These are phyloP conservation scores for Drosophila auraria DNA, from an alignment of 1,140 invertebrate genomes.

Conservation along the genomic window DNA sequence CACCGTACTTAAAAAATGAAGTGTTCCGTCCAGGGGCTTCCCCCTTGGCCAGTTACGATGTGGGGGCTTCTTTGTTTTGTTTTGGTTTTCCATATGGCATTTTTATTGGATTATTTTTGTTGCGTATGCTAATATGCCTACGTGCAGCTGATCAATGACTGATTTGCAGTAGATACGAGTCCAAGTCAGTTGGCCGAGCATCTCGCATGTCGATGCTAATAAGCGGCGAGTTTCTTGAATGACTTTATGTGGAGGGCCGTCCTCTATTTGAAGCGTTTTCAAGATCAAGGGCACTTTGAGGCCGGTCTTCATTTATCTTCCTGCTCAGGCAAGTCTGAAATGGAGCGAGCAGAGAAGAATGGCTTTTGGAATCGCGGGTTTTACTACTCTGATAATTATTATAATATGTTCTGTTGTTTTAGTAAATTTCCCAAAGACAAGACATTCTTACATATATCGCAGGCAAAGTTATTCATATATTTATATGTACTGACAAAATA, in stretches of 20 bases:
- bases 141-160: conserved; percentile 46
- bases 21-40: conserved; percentile 37
- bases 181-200: conserved; percentile 13
- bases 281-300: conserved; percentile 38
- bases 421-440: neutral
- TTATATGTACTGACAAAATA: no score
- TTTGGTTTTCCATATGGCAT: conserved; percentile 16
- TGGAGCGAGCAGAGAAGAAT: neutral
- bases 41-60: conserved; percentile 8
- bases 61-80: conserved; percentile 35
- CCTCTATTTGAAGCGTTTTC: conserved; percentile 25
- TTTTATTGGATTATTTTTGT: conserved; percentile 7
- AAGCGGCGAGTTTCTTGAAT: conserved; percentile 18
- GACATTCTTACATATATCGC: no score
- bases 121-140: conserved; percentile 41
- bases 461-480: no score
- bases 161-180: conserved; percentile 36
- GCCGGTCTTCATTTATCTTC: conserved; percentile 32
- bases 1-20: conserved; percentile 33
- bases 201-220: conserved; percentile 42
- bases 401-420: neutral
- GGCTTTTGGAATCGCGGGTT: neutral
- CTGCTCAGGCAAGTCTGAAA: conserved; percentile 23
- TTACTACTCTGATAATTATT: neutral
- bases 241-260: conserved; percentile 36